A percentile compares a stretch with the other conserved stretches of the same genome.
Evolutionary conservation across 2,113 vertebrate species (phyloP).

Genomic region (Thermophis baileyi): DNA sequence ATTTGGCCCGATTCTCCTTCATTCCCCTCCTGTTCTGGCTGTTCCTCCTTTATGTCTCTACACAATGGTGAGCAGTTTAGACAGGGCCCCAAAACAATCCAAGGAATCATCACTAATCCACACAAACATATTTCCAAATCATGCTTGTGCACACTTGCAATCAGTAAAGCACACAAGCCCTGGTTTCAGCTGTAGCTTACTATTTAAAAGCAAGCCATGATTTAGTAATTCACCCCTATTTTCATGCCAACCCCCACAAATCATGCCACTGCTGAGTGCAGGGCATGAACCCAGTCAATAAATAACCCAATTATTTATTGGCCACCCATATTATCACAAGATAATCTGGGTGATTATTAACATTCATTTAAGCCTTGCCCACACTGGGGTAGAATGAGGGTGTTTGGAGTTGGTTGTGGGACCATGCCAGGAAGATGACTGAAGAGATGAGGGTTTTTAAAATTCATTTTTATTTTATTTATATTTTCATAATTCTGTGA

Average conservation of each 20-base stretch:
- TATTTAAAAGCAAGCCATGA: background rate
- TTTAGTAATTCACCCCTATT: background rate
- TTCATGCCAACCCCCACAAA: background rate
- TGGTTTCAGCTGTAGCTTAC: background rate
- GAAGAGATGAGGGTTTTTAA: background rate
- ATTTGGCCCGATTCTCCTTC: background rate
- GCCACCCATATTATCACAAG: background rate
- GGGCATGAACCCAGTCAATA: background rate
- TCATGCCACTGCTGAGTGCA: background rate
- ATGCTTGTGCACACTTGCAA: background rate
- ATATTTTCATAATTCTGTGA: background rate
- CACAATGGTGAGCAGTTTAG: background rate
- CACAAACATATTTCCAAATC: background rate
- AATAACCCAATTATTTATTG: background rate
- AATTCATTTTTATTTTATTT: background rate
- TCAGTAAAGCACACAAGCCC: background rate
- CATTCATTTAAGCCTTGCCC: background rate
- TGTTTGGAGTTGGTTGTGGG: background rate
- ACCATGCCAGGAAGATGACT: background rate
- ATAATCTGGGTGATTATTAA: background rate
- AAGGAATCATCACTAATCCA: background rate
- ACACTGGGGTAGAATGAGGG: background rate
- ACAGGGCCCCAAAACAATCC: background rate
- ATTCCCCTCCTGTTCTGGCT: background rate
- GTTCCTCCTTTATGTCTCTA: background rate